Evolutionary conservation across 2,113 vertebrate genomes (phyloP).

Genomic region (Noturus placidus): DNA sequence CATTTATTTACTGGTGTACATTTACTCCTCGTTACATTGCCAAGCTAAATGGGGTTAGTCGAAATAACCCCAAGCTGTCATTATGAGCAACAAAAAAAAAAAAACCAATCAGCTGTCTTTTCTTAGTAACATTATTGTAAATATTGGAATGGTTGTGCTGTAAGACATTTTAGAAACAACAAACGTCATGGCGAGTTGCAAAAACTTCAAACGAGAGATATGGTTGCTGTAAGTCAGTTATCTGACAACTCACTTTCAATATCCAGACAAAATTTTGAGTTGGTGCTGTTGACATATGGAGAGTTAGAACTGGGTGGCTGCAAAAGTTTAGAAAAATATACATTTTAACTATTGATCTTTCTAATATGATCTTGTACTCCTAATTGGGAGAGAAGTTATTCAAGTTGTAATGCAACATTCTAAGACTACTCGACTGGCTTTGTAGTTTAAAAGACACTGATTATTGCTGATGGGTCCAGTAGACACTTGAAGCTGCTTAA

Average conservation of each 20-base stretch:
- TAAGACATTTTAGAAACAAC: neutral
- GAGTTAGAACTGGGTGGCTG: neutral
- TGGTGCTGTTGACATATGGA: neutral
- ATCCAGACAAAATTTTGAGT: neutral
- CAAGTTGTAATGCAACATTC: neutral
- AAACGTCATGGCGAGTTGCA: neutral
- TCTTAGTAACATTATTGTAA: neutral
- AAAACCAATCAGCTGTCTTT: neutral
- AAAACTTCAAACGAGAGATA: neutral
- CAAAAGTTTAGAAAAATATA: neutral
- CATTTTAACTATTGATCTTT: neutral
- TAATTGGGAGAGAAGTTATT: neutral
- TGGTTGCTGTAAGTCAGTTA: neutral
- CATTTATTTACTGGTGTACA: constrained; percentile 52
- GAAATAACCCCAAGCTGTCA: neutral
- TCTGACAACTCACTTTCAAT: neutral
- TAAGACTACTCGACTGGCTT: neutral
- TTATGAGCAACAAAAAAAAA: neutral
- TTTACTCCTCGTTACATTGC: constrained; percentile 54
- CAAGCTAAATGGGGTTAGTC: constrained; percentile 1
- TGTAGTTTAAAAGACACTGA: neutral
- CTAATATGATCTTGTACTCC: neutral
- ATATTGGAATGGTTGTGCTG: neutral
- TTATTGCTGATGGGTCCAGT: neutral
- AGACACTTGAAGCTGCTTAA: neutral